These are phyloP conservation scores for Xenopus borealis DNA, from an alignment of 2,113 vertebrate species.

Conservation along the genomic window DNA sequence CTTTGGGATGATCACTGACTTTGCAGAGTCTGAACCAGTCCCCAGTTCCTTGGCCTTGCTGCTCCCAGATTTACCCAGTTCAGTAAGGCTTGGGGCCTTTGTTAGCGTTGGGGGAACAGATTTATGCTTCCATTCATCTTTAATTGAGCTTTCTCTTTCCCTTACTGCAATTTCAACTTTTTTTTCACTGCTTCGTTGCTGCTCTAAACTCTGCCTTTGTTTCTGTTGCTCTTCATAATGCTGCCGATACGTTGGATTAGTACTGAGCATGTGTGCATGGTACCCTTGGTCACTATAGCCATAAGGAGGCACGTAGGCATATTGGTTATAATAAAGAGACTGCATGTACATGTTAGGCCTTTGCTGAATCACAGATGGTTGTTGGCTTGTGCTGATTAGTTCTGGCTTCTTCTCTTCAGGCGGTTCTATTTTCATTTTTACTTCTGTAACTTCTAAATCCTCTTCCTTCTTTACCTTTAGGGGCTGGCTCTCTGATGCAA, in stretches of 20 bases:
- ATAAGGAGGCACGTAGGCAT: constrained; percentile 88
- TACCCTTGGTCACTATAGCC: constrained; percentile 93
- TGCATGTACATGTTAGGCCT: constrained; percentile 98
- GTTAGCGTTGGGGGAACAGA: constrained; percentile 84
- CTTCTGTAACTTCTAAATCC: constrained; percentile 77
- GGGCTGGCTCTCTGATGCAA: constrained; percentile 65
- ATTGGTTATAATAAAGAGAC: constrained; percentile 97
- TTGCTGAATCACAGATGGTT: constrained; percentile 94
- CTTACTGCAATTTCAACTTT: constrained; percentile 82
- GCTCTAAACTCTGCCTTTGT: constrained; percentile 84
- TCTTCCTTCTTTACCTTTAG: constrained; percentile 90
- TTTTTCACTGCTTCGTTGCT: constrained; percentile 80
- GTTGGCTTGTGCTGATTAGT: constrained; percentile 69
- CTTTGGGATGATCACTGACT: constrained; percentile 88
- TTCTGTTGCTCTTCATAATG: constrained; percentile 90
- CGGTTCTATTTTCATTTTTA: constrained; percentile 80
- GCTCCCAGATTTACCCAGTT: constrained; percentile 79
- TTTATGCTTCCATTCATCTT: constrained; percentile 97
- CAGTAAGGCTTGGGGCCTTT: constrained; percentile 87
- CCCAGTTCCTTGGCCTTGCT: constrained; percentile 83
- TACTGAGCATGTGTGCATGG: constrained; percentile 90
- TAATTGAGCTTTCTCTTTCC: constrained; percentile 80
- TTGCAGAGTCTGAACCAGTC: constrained; percentile 73
- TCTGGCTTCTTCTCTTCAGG: constrained; percentile 89
- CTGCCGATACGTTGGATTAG: constrained; percentile 85